Evolutionary conservation across 2,888 invertebrate species (phyloP).

Genomic region (Melinopterus prodromus): DNA sequence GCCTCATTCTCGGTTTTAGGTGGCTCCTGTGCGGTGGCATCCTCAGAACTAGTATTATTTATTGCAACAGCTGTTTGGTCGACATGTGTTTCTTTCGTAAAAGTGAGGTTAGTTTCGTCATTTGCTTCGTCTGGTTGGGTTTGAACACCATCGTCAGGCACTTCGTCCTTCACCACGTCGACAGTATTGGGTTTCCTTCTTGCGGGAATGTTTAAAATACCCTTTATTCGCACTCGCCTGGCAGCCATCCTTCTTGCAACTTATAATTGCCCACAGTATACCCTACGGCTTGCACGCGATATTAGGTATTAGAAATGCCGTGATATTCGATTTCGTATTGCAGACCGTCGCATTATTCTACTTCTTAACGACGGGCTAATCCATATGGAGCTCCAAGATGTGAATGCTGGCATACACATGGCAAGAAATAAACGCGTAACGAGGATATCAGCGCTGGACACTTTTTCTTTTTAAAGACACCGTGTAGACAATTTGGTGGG

Average conservation of each 20-base stretch:
- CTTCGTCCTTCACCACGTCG: constrained; percentile 55
- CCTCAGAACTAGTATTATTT: constrained; percentile 27
- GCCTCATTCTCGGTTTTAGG: neutral
- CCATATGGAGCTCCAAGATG: constrained; percentile 39
- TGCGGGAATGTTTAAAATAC: constrained; percentile 73
- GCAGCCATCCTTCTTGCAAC: constrained; percentile 65
- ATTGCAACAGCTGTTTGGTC: constrained; percentile 27
- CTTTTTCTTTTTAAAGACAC: neutral
- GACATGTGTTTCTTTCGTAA: constrained; percentile 28
- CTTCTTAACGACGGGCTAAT: constrained; percentile 21
- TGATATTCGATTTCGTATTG: constrained; percentile 34
- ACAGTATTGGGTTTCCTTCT: constrained; percentile 55
- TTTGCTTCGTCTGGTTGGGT: constrained; percentile 24
- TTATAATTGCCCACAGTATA: neutral
- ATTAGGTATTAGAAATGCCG: constrained; percentile 30
- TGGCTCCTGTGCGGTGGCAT: neutral
- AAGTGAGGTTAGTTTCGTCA: constrained; percentile 29
- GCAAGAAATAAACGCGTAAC: constrained; percentile 36
- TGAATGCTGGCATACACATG: constrained; percentile 40
- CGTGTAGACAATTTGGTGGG: neutral
- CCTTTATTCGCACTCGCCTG: constrained; percentile 77
- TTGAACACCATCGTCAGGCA: constrained; percentile 39
- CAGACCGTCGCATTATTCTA: constrained; percentile 27
- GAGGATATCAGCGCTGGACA: constrained; percentile 6
- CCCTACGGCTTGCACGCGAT: neutral